phyloP scores from a whole-genome alignment of 1,140 invertebrate species.

The Drosophila pseudoobscura region DNA sequence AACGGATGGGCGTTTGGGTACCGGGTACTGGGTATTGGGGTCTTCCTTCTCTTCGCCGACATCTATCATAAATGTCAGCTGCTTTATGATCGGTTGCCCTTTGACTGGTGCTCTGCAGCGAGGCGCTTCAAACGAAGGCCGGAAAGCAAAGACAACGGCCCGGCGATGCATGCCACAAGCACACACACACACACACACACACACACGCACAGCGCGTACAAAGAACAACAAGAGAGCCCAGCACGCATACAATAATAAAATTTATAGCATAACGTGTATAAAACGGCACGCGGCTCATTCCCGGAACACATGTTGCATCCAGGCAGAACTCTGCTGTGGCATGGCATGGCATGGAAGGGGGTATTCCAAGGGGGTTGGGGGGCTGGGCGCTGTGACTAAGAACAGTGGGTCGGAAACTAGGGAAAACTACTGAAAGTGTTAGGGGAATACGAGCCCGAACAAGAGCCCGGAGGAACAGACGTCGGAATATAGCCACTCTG shows the following conservation, averaged over 20 bases:
- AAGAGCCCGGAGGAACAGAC: too few relatives aligned
- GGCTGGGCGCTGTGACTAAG: too few relatives aligned
- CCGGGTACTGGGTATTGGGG: slow-evolving; percentile 5
- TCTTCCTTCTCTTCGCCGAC: slow-evolving; percentile 15
- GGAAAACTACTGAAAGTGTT: not conserved
- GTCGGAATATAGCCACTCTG: too few relatives aligned
- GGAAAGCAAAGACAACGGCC: slow-evolving; percentile 42
- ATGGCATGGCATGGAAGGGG: too few relatives aligned
- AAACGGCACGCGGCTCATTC: slow-evolving; percentile 66
- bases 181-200: slow-evolving; percentile 39
- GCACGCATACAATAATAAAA: slow-evolving; percentile 70
- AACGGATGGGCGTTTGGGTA: slow-evolving; percentile 5
- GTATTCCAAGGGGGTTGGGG: too few relatives aligned
- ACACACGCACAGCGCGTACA: slow-evolving; percentile 15
- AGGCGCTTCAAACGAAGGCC: slow-evolving; percentile 64
- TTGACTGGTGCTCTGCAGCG: slow-evolving; percentile 53
- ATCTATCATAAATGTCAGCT: slow-evolving; percentile 74
- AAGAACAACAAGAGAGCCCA: slow-evolving; percentile 16
- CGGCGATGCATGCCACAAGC: slow-evolving; percentile 38
- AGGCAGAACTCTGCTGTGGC: slow-evolving; percentile 1
- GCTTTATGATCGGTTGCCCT: slow-evolving; percentile 75
- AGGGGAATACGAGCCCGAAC: too few relatives aligned
- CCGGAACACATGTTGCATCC: slow-evolving; percentile 71
- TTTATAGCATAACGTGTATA: slow-evolving; percentile 74
- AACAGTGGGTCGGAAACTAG: slow-evolving; percentile 21